A percentile compares a stretch with the other conserved stretches of the same genome.
Evolutionary conservation across 2,888 invertebrate species (phyloP).

Genomic region (Agrilus cyanescens): DNA sequence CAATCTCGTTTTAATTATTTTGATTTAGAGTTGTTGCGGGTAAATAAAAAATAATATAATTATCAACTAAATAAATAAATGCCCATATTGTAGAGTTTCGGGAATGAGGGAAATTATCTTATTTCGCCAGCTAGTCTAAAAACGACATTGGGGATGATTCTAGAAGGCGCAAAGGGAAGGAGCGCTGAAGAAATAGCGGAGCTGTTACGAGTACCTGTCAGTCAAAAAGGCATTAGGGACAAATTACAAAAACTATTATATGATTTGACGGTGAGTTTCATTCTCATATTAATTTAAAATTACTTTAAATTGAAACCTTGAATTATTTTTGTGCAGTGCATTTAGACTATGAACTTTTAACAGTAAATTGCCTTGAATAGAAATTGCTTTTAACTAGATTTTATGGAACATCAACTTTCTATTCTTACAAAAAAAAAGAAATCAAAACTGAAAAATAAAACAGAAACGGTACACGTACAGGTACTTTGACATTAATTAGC

Average conservation of each 20-base stretch:
- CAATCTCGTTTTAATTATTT: conserved; percentile 26
- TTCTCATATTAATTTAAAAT: neutral
- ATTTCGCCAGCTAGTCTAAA: conserved; percentile 58
- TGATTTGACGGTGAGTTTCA: conserved; percentile 12
- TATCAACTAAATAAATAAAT: neutral
- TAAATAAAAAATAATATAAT: conserved; percentile 14
- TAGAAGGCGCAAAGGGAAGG: conserved; percentile 47
- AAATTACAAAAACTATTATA: conserved; percentile 13
- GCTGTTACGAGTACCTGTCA: conserved; percentile 42
- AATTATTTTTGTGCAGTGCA: neutral
- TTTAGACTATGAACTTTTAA: no score
- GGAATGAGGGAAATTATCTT: conserved; percentile 43
- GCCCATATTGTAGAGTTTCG: conserved; percentile 15
- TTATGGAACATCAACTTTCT: no score
- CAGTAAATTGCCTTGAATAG: no score
- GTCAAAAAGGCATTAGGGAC: conserved; percentile 15
- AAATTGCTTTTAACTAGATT: no score
- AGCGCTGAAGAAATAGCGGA: conserved; percentile 47
- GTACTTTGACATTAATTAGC: no score
- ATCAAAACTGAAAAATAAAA: no score
- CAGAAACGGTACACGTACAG: no score
- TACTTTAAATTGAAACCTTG: neutral
- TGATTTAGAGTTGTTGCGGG: conserved; percentile 29
- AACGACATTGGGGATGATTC: conserved; percentile 46
- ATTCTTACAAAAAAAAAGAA: no score